A percentile compares a stretch with the other conserved stretches of the same genome.
Conservation (phyloP, 2,888 invertebrate species). For the Mythimna albipuncta region DNA sequence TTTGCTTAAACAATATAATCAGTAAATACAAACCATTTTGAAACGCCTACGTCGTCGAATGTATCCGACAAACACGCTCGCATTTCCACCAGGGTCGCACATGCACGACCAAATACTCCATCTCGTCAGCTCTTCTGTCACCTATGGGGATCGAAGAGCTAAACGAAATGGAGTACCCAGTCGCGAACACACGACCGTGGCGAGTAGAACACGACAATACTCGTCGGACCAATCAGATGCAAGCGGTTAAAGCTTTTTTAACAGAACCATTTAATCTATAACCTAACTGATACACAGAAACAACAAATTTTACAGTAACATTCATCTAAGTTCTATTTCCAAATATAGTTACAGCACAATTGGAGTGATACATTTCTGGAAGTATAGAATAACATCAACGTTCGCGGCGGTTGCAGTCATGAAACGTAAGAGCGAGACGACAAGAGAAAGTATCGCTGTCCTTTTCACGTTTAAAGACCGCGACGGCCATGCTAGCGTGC, state of each 20-base stretch:
- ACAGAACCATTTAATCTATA: constrained; percentile 2
- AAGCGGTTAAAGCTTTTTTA: neutral
- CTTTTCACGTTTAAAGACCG: neutral
- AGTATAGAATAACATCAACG: neutral
- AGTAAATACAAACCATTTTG: neutral
- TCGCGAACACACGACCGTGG: too few species aligned
- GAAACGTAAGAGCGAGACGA: neutral
- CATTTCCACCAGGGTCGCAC: too few species aligned
- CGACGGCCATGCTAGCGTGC: neutral
- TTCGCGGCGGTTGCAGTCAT: neutral
- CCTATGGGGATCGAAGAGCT: too few species aligned
- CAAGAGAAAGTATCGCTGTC: neutral
- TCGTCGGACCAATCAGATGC: too few species aligned
- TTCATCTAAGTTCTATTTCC: constrained; percentile 2
- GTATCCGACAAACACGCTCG: too few species aligned
- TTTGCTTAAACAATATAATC: constrained; percentile 4
- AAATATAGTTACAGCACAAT: neutral
- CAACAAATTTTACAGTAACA: neutral
- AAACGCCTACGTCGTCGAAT: too few species aligned
- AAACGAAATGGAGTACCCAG: too few species aligned
- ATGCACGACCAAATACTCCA: too few species aligned
- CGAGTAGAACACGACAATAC: too few species aligned
- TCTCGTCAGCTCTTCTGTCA: too few species aligned
- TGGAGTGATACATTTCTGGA: neutral
- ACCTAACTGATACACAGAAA: constrained; percentile 5